Evolutionary conservation across 2,113 vertebrate species (phyloP).

Genomic region (Chunga burmeisteri): DNA sequence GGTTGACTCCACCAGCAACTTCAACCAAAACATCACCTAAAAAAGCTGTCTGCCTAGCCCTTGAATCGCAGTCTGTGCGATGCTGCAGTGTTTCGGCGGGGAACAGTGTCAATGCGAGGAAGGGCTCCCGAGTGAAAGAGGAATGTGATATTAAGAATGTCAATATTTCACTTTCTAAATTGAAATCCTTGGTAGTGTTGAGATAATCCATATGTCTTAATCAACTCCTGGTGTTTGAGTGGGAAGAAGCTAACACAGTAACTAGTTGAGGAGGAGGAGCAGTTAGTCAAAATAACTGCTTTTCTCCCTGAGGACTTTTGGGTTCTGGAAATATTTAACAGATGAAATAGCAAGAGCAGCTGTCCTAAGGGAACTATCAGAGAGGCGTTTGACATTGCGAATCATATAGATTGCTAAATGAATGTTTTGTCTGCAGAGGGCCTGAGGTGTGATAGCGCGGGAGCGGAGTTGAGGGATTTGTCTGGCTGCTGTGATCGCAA

Average conservation of each 20-base stretch:
- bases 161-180: conserved; percentile 60
- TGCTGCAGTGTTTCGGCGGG: not conserved
- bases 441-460: not conserved
- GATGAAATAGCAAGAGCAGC: conserved; percentile 44
- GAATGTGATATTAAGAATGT: conserved; percentile 46
- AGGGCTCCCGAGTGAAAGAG: not conserved
- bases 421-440: not conserved
- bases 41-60: not conserved
- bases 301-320: conserved; percentile 41
- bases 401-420: not conserved
- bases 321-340: conserved; percentile 54
- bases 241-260: conserved; percentile 56
- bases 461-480: not conserved
- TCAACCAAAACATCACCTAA: not conserved
- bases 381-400: not conserved
- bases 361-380: conserved; percentile 10
- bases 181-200: conserved; percentile 49
- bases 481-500: not conserved
- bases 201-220: conserved; percentile 71
- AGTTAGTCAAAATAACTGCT: conserved; percentile 66
- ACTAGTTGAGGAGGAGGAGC: conserved; percentile 61
- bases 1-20: not conserved
- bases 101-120: not conserved
- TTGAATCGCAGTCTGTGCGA: not conserved
- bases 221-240: conserved; percentile 59